These are phyloP conservation scores for Hestina assimilis DNA, from an alignment of 1,140 invertebrate genomes.

Conservation along the genomic window DNA sequence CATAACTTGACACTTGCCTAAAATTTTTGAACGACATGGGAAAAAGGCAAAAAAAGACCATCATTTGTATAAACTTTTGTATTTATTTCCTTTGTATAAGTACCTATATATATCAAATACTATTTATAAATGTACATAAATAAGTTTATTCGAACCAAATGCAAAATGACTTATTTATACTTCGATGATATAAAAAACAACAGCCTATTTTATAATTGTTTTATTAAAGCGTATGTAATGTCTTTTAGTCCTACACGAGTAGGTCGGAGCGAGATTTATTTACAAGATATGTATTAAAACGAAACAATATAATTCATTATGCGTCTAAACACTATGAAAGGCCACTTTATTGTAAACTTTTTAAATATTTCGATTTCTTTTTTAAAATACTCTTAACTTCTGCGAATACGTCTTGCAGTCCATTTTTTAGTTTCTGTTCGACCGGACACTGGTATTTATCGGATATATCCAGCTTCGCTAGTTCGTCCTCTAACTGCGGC, in stretches of 20 bases:
- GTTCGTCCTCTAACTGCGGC: constrained; percentile 37
- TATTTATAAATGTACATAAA: constrained; percentile 43
- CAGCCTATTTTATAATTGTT: constrained; percentile 6
- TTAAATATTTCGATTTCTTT: constrained; percentile 62
- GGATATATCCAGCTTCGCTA: constrained; percentile 38
- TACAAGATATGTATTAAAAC: constrained; percentile 55
- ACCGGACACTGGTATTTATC: constrained; percentile 47
- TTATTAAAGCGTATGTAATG: constrained; percentile 31
- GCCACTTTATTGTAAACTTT: constrained; percentile 49
- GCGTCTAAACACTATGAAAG: constrained; percentile 17
- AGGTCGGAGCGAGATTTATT: constrained; percentile 29
- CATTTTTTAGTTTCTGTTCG: constrained; percentile 47
- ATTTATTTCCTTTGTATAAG: constrained; percentile 34
- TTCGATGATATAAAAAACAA: constrained; percentile 20
- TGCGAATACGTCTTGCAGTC: constrained; percentile 46
- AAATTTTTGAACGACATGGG: too few relatives aligned
- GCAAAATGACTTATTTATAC: constrained; percentile 23
- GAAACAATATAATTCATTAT: constrained; percentile 39
- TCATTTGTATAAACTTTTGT: neutral
- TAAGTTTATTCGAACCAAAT: constrained; percentile 31
- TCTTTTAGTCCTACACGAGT: constrained; percentile 5
- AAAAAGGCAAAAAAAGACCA: neutral
- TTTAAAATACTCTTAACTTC: constrained; percentile 59
- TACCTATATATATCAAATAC: constrained; percentile 34
- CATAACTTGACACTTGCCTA: too few relatives aligned